Evolutionary conservation across 2,113 vertebrate species (phyloP).

Genomic region (Rousettus leschenaultii): DNA sequence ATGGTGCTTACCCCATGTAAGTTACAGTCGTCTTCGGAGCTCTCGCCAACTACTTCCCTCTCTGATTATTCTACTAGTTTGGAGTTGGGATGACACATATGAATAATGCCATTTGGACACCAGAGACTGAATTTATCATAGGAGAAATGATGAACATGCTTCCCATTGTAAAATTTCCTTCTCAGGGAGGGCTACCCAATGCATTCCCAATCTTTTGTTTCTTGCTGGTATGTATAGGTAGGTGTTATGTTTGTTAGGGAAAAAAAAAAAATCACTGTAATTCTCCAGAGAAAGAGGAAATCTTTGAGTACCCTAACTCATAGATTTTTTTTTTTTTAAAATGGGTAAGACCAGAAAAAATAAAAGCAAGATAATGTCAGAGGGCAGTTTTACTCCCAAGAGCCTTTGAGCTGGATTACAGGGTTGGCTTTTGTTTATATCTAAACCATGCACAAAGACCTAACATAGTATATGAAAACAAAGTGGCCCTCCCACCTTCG

Average conservation of each 20-base stretch:
- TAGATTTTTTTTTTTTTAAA: neutral
- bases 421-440: neutral
- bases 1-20: neutral
- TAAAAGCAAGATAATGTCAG: neutral
- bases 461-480: neutral
- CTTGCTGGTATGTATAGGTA: neutral
- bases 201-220: neutral
- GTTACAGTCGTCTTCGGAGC: neutral
- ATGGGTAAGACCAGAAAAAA: neutral
- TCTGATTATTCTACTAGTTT: neutral
- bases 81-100: neutral
- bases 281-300: neutral
- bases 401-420: neutral
- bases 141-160: neutral
- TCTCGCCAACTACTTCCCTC: neutral
- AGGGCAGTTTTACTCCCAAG: neutral
- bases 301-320: neutral
- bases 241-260: neutral
- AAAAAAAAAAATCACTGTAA: neutral
- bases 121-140: neutral
- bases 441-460: neutral
- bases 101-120: neutral
- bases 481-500: neutral
- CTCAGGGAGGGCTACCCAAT: neutral
- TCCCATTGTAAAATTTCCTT: neutral